These are phyloP conservation scores for Chelidonichthys spinosus DNA, from an alignment of 2,797 vertebrate genomes.

Conservation along the genomic window DNA sequence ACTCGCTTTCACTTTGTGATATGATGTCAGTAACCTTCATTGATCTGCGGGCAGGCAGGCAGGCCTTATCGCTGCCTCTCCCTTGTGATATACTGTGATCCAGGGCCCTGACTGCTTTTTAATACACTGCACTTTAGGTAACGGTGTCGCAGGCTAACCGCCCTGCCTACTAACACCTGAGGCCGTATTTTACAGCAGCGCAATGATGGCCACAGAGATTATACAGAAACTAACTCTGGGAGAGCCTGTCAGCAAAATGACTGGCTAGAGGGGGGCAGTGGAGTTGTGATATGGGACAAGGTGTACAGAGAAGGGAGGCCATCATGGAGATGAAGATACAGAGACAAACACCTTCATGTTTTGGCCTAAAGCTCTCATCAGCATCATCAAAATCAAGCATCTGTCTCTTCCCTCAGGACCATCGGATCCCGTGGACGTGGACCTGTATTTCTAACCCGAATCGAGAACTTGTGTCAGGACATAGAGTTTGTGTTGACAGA, in stretches of 20 bases:
- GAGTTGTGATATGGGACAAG: slow-evolving; percentile 24
- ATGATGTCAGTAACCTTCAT: slow-evolving; percentile 99
- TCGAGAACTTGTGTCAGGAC: slow-evolving; percentile 74
- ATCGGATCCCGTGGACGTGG: slow-evolving; percentile 46
- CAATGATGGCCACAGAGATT: slow-evolving; percentile 74
- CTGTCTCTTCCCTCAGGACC: slow-evolving; percentile 35
- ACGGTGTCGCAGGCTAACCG: slow-evolving; percentile 83
- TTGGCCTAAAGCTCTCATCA: slow-evolving; percentile 27
- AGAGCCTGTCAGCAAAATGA: slow-evolving; percentile 68
- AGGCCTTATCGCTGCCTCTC: slow-evolving; percentile 94
- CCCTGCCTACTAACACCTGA: slow-evolving; percentile 84
- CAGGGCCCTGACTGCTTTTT: slow-evolving; percentile 93
- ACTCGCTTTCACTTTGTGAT: slow-evolving; percentile 97
- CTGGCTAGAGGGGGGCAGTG: slow-evolving; percentile 49
- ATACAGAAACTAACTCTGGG: slow-evolving; percentile 63
- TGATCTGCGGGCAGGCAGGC: slow-evolving; percentile 93
- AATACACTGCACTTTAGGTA: slow-evolving; percentile 93
- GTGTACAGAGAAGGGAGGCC: neutral
- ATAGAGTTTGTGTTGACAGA: slow-evolving; percentile 75
- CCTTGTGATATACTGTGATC: slow-evolving; percentile 93
- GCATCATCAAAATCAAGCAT: slow-evolving; percentile 11
- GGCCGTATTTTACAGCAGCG: slow-evolving; percentile 81
- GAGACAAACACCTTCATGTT: slow-evolving; percentile 12
- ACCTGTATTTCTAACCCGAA: slow-evolving; percentile 68
- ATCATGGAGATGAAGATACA: neutral